Evolutionary conservation across 2,113 vertebrate species (phyloP).

Genomic region (Hypomesus transpacificus): DNA sequence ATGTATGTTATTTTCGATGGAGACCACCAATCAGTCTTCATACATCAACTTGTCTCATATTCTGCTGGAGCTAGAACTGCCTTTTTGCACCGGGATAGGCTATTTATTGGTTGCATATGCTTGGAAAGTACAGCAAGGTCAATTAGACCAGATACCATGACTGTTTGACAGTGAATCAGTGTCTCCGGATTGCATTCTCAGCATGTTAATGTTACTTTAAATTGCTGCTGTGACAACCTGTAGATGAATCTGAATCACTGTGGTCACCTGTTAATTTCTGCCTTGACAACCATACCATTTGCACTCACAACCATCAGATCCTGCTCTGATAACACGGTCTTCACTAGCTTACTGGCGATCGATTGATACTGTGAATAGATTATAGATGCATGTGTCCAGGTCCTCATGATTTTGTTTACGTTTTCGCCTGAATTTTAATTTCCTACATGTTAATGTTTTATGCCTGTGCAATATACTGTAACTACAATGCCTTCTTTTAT

Average conservation of each 20-base stretch:
- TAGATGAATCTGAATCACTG: conserved; percentile 48
- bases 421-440: background rate
- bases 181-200: conserved; percentile 13
- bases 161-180: conserved; percentile 16
- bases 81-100: conserved; percentile 27
- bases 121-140: background rate
- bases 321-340: conserved; percentile 1
- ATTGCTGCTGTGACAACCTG: conserved; percentile 34
- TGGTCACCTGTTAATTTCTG: conserved; percentile 33
- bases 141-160: conserved; percentile 15
- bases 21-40: conserved; percentile 3
- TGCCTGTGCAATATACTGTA: conserved; percentile 42
- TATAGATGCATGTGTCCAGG: conserved; percentile 46
- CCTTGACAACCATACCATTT: conserved; percentile 8
- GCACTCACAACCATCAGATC: conserved; percentile 3
- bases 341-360: conserved; percentile 4
- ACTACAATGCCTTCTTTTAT: conserved; percentile 37
- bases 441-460: conserved; percentile 6
- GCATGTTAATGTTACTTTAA: conserved; percentile 38
- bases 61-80: conserved; percentile 6
- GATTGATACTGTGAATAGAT: conserved; percentile 61
- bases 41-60: conserved; percentile 10
- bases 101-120: conserved; percentile 30
- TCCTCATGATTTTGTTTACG: conserved; percentile 22
- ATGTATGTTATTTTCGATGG: too few relatives aligned